A percentile compares a stretch with the other conserved stretches of the same genome.
Evolutionary conservation across 1,140 invertebrate species (phyloP).

Genomic region (Drosophila jambulina): DNA sequence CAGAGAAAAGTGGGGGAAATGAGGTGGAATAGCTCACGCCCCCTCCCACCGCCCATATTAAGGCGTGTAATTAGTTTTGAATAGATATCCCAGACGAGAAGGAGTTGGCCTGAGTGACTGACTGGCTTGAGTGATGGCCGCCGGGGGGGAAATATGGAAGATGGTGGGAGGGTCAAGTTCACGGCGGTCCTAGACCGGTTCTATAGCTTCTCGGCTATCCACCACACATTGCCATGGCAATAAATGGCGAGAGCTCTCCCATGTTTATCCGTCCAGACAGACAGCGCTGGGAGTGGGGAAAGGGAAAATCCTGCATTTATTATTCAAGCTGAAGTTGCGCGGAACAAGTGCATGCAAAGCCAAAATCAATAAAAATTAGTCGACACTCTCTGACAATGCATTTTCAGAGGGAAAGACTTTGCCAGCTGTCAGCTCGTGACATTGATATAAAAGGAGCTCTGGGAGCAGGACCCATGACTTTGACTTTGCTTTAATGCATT

Average conservation of each 20-base stretch:
- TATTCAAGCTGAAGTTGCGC: conserved; percentile 26
- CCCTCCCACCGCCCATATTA: conserved; percentile 12
- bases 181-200: conserved; percentile 13
- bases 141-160: not conserved
- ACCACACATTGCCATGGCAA: conserved; percentile 17
- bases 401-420: conserved; percentile 13
- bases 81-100: conserved; percentile 15
- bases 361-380: conserved; percentile 51
- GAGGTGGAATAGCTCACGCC: conserved; percentile 27
- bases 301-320: conserved; percentile 19
- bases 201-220: not conserved
- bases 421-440: conserved; percentile 39
- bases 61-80: conserved; percentile 47
- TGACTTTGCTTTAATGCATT: conserved; percentile 42
- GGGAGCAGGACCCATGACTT: conserved; percentile 27
- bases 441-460: conserved; percentile 28
- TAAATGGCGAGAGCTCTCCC: conserved; percentile 18
- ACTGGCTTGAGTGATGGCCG: conserved; percentile 1
- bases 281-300: conserved; percentile 2
- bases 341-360: conserved; percentile 33
- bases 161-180: conserved; percentile 22
- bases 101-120: not conserved
- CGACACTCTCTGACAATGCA: conserved; percentile 43
- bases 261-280: conserved; percentile 17
- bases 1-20: conserved; percentile 4